Evolutionary conservation across 1,140 invertebrate genomes (phyloP).

Genomic region (Charaxes varanes): DNA sequence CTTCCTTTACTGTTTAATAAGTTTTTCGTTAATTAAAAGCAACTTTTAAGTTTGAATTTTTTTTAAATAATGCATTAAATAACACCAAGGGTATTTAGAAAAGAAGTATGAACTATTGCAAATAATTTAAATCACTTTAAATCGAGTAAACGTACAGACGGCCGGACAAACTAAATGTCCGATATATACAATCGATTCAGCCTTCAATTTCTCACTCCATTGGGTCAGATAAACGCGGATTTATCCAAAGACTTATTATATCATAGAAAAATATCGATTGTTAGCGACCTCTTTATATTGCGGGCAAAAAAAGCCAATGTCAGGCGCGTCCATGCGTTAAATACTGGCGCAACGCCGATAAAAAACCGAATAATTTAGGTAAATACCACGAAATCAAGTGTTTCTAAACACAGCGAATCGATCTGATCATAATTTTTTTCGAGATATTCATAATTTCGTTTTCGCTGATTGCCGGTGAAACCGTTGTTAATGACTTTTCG

Average conservation of each 20-base stretch:
- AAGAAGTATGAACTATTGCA: neutral
- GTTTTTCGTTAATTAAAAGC: too few relatives aligned
- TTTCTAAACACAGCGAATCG: conserved; percentile 48
- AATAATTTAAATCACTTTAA: neutral
- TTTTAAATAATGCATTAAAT: too few relatives aligned
- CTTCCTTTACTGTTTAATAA: too few relatives aligned
- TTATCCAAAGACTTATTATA: conserved; percentile 31
- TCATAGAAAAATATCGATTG: conserved; percentile 36
- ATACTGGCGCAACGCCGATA: conserved; percentile 51
- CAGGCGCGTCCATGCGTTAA: conserved; percentile 58
- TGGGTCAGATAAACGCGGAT: conserved; percentile 20
- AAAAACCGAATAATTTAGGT: conserved; percentile 63
- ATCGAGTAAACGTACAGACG: conserved; percentile 4
- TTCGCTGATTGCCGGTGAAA: neutral
- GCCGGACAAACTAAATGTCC: neutral
- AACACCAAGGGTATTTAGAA: neutral
- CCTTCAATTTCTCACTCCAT: conserved; percentile 27
- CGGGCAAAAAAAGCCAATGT: conserved; percentile 61
- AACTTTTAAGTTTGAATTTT: too few relatives aligned
- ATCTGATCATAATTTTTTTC: conserved; percentile 37
- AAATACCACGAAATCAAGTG: conserved; percentile 65
- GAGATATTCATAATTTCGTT: conserved; percentile 33
- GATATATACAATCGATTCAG: conserved; percentile 7
- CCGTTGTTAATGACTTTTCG: neutral
- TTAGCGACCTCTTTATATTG: conserved; percentile 43